Conservation (phyloP, 35 echinoderm and acorn worm genomes). For the Stichopus chloronotus region DNA sequence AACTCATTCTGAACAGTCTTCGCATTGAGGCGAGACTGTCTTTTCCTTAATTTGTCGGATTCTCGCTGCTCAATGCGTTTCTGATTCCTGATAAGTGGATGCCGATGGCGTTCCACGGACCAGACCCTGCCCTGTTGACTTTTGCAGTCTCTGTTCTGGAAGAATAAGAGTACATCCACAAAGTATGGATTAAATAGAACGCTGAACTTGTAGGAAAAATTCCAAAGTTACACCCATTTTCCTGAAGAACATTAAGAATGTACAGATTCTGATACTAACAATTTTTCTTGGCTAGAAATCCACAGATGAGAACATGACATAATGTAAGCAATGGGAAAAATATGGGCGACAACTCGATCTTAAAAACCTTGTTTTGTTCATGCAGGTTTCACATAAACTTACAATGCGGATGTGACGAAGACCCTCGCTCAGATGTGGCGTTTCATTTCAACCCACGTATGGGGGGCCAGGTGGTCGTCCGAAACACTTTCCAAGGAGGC, state of each 20-base stretch:
- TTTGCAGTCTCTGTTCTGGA: no score
- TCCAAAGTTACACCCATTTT: no score
- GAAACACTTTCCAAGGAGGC: conserved; percentile 64
- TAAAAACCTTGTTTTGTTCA: not conserved
- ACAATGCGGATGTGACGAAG: conserved; percentile 65
- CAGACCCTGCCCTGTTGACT: no score
- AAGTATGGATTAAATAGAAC: no score
- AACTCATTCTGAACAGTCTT: not conserved
- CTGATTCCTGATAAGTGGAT: not conserved
- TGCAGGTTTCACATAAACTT: conserved; percentile 84
- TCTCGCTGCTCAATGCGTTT: not conserved
- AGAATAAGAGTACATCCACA: no score
- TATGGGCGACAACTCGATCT: no score
- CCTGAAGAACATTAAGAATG: no score
- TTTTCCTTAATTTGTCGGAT: not conserved
- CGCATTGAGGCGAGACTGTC: not conserved
- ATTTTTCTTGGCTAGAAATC: no score
- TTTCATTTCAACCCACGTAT: conserved; percentile 86
- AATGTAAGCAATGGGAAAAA: no score
- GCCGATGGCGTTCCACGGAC: not conserved
- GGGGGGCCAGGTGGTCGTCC: conserved; percentile 61
- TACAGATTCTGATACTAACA: no score
- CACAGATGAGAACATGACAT: no score
- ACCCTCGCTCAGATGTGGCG: conserved; percentile 67
- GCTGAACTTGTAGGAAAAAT: no score